Evolutionary conservation across 2,113 vertebrate genomes (phyloP), one percentile per base, ranked within the genome.

Genomic region (Sisor rabdophorus): DNA sequence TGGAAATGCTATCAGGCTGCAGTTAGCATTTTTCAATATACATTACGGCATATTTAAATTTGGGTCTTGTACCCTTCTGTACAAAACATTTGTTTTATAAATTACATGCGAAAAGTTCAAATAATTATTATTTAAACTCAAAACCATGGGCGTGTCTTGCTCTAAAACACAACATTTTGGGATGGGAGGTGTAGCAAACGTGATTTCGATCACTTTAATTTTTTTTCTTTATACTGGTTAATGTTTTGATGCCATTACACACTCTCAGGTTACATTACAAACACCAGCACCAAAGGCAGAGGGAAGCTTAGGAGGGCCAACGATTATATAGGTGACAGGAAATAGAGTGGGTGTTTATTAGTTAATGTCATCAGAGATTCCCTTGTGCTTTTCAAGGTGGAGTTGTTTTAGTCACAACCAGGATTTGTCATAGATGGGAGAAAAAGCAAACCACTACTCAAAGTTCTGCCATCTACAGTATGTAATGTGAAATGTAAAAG

Each of bases 381-480:
- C 77, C 71, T 78, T 56, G 68, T 75, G 71, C 60, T 69, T 65
- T 73, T 65, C 47, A 19, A 76, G 82, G 82, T 24, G 79, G 60
- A 32, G 79, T 68, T 76, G 82, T 76, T 79, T 73, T 83, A 76
- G 79, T 79, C 76, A 81, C 79, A 78, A 19, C 10, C 44, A 61
- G 82, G 63, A 80, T 80, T 60, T 78, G 81, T 83, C 81, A 80
- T 75, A 53, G 22, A 48, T 60, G 50, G 36, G 73, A 53, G 55
- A 65, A 13, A 52, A 61, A 71, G 53, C 50, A 79, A 40, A 59
- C 19, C 30, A n/a, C 20, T 67, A 71, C 71, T 56, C 44, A 60
- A 30, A 75, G 71, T 54, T 75, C 52, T 72, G 32, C 44, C 32
- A 78, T 70, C 69, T 28, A 64, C 59, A 44, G 44, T 56, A 24